Percentiles rank a stretch among this genome's conserved stretches.
Evolutionary conservation across 1,140 invertebrate genomes (phyloP).

Genomic region (Coptotermes formosanus): DNA sequence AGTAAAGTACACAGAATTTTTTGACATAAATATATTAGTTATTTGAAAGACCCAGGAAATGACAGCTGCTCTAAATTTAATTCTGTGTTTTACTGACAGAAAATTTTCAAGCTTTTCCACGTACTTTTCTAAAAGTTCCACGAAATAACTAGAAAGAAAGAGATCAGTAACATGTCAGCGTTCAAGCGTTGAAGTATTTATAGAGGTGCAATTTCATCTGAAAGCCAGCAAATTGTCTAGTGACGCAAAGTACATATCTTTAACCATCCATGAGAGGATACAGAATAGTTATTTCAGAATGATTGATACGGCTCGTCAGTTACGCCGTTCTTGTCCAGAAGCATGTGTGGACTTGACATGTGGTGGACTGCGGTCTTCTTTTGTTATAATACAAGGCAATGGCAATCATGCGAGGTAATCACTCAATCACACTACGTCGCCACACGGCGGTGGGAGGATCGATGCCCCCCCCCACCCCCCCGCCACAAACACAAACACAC

Average conservation of each 20-base stretch:
- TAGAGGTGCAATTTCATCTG: background rate
- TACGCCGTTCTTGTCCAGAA: background rate
- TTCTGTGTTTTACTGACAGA: no score
- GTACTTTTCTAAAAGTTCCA: no score
- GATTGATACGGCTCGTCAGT: background rate
- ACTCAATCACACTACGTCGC: background rate
- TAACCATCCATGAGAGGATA: background rate
- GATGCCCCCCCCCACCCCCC: background rate
- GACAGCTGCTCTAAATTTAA: no score
- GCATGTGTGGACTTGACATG: background rate
- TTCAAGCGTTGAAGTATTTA: background rate
- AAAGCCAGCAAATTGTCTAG: background rate
- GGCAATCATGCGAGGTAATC: background rate
- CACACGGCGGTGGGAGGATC: background rate
- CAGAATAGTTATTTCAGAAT: background rate
- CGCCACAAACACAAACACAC: no score
- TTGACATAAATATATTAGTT: no score
- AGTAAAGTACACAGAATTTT: no score
- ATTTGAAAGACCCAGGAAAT: no score
- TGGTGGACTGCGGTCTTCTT: slow-evolving; percentile 7
- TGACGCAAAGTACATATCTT: slow-evolving; percentile 12
- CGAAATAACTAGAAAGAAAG: no score
- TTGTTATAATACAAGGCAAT: slow-evolving; percentile 3
- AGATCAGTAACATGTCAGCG: background rate
- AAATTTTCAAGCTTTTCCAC: no score